These are phyloP conservation scores for Chrysopilus asiliformis DNA, from an alignment of 2,888 invertebrate species.

Conservation along the genomic window DNA sequence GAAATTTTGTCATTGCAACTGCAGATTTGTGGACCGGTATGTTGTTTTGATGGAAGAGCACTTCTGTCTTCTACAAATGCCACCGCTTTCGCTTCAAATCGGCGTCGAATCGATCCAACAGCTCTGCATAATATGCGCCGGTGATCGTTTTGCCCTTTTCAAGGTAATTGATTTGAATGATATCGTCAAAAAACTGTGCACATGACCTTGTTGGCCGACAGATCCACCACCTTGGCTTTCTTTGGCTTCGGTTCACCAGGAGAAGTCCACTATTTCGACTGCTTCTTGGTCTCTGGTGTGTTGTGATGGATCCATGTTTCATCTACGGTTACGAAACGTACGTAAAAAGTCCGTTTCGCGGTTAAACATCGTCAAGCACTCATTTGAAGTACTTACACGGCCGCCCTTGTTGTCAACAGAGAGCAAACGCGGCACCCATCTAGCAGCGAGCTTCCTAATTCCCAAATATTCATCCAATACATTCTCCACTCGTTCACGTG, in stretches of 20 bases:
- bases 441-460: background rate
- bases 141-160: background rate
- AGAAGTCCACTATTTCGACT: background rate
- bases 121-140: background rate
- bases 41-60: slow-evolving; percentile 5
- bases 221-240: background rate
- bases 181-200: background rate
- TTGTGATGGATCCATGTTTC: background rate
- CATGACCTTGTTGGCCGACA: background rate
- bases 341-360: slow-evolving; percentile 2
- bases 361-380: slow-evolving; percentile 3
- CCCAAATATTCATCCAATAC: background rate
- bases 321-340: slow-evolving; percentile 2
- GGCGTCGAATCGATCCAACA: slow-evolving; percentile 4
- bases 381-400: background rate
- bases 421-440: background rate
- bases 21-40: slow-evolving; percentile 4
- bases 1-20: background rate
- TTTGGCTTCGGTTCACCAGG: background rate
- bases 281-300: background rate
- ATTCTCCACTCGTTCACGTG: background rate
- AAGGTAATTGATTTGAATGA: background rate
- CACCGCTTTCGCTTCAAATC: slow-evolving; percentile 4
- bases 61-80: slow-evolving; percentile 5
- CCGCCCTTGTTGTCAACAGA: background rate